Conservation (phyloP, 2,888 invertebrate genomes). For the Pheosia tremula region DNA sequence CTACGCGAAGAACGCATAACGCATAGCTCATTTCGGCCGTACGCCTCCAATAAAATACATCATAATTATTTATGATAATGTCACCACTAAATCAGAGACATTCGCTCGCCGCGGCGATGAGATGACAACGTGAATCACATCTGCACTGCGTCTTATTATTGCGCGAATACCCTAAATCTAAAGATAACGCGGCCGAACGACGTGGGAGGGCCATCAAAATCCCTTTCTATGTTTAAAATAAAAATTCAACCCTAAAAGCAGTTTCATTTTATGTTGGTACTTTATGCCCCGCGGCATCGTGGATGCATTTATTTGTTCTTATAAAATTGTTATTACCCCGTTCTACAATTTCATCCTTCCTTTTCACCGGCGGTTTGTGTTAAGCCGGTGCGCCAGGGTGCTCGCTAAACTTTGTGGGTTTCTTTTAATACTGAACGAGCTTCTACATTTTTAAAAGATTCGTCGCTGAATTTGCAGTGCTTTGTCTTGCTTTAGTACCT, state of each 20-base stretch:
- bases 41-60: slow-evolving; percentile 31
- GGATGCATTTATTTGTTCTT: slow-evolving; percentile 73
- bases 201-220: slow-evolving; percentile 78
- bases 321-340: slow-evolving; percentile 68
- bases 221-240: slow-evolving; percentile 84
- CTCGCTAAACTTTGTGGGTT: slow-evolving; percentile 45
- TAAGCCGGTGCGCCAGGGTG: slow-evolving; percentile 38
- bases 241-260: slow-evolving; percentile 80
- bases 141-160: slow-evolving; percentile 58
- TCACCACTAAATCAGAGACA: slow-evolving; percentile 56
- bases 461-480: slow-evolving; percentile 32
- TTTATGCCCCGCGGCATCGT: slow-evolving; percentile 62
- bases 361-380: slow-evolving; percentile 46
- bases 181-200: slow-evolving; percentile 70
- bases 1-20: slow-evolving; percentile 11
- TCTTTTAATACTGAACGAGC: slow-evolving; percentile 52
- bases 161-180: slow-evolving; percentile 72
- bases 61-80: slow-evolving; percentile 50
- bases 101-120: slow-evolving; percentile 18
- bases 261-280: slow-evolving; percentile 69
- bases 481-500: slow-evolving; percentile 18
- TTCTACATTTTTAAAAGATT: slow-evolving; percentile 38
- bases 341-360: slow-evolving; percentile 57
- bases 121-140: slow-evolving; percentile 48
- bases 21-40: slow-evolving; percentile 28